Evolutionary conservation across 92 coral and sea anemone species (phyloP), one percentile per base, ranked within the genome.

Genomic region (Actinernus sp.): DNA sequence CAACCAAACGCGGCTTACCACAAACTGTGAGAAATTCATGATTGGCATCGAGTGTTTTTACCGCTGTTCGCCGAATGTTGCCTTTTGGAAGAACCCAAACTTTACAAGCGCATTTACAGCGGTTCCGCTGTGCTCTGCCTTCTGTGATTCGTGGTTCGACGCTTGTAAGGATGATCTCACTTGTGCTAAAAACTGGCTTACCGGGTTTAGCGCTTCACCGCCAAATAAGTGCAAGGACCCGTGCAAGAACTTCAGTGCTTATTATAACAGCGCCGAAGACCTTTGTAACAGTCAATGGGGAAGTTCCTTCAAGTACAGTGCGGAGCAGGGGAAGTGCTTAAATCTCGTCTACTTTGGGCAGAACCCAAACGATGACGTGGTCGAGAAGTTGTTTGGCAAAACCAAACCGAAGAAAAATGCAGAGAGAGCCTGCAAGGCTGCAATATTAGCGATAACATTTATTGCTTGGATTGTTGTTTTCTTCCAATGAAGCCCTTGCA

Each of bases 141-240:
- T 67, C 57, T 83, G 90, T 40, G 74, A 83, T 28, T 53, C 23
- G 19, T 83, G 90, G 90, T 76, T 67, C 66, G 90, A 83, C 3
- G 85, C 90, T 25, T 83, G 90, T 26, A 76, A 61, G 31, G 73
- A 76, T 17, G 85, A 83, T 34, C 27, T 44, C 3, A 76, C 79
- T 14, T 83, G 90, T 36, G 79, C 85, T 10, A 67, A 55, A 8
- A 61, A 76, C 47, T 83, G 90, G 90, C 0, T 61, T 2, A 50
- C 34, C 5, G 90, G 50, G 43, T 76, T 83, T 48, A 47, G 76
- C 45, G 4, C 19, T 6, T 10, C 20, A 11, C 61, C 51, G 2
- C 56, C 9, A 18, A 84, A 78, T 58, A 31, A 10, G 20, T 83
- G 85, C 55, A 76, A 76, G 48, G 8, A 30, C 18, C 65, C 61